A percentile compares a stretch with the other conserved stretches of the same genome.
phyloP scores from a whole-genome alignment of 2,797 vertebrate species.

The Yasuhikotakia modesta region DNA sequence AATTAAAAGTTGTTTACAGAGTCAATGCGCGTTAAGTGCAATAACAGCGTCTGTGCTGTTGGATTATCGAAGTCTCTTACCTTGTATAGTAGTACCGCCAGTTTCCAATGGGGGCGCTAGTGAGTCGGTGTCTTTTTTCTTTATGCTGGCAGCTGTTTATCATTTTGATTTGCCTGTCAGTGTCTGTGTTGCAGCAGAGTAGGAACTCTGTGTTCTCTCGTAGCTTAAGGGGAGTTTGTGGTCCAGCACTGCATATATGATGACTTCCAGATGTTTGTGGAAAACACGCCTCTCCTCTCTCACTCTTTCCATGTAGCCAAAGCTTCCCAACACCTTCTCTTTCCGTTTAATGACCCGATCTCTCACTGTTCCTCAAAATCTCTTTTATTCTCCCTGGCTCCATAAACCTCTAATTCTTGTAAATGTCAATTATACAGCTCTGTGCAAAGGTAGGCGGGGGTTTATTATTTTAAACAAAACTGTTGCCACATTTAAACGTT shows the following conservation, averaged over 20 bases:
- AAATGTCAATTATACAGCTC: constrained; percentile 8
- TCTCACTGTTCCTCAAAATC: constrained; percentile 7
- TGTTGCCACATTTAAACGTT: background rate
- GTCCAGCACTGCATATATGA: constrained; percentile 63
- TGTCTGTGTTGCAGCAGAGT: constrained; percentile 38
- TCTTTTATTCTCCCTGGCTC: background rate
- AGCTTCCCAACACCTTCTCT: constrained; percentile 23
- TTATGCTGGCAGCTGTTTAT: constrained; percentile 14
- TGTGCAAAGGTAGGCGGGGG: background rate
- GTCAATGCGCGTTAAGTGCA: background rate
- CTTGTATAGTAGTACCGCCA: background rate
- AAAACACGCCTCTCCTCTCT: constrained; percentile 58
- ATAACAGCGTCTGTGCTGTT: background rate
- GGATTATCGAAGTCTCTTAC: background rate
- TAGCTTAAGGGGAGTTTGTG: constrained; percentile 68
- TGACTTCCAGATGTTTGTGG: constrained; percentile 77
- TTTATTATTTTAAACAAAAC: background rate
- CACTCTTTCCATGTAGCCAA: constrained; percentile 56
- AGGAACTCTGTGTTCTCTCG: constrained; percentile 75
- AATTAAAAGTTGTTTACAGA: background rate
- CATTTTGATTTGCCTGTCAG: constrained; percentile 34
- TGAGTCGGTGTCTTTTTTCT: background rate
- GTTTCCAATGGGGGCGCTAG: background rate
- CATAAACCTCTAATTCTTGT: constrained; percentile 3
- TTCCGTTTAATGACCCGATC: background rate